Evolutionary conservation across 2,797 vertebrate genomes (phyloP), one percentile per base, ranked within the genome.

Genomic region (Sternarchorhynchus goeldii): DNA sequence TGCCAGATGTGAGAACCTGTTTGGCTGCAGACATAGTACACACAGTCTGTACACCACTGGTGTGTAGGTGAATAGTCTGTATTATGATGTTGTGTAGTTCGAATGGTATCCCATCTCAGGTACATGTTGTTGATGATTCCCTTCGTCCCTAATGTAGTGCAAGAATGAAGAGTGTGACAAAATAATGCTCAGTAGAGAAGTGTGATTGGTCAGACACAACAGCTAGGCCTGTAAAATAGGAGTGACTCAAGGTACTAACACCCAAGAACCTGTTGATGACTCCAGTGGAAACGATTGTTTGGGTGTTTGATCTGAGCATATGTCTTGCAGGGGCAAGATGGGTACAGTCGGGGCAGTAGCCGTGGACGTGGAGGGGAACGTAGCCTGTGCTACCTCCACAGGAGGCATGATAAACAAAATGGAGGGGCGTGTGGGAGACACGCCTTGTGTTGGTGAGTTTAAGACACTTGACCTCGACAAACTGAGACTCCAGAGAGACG

Each of bases 281-380:
- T 50, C 14, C 10, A 50, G 45, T n/a, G 32, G 36, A 18, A 34
- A 34, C 17, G 12, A 14, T 14, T 62, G 36, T 8, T 6, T 63
- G 62, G 56, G 20, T 71, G 16, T 71, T 16, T 64, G 4, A 25
- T 73, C 56, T 79, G 36, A 75, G 60, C 78, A 39, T 81, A 50
- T 66, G 17, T 81, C 0, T 88, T 74, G 41, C 3, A 94, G 93
- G 88, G 91, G 90, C 25, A 93, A 91, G 78, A 93, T 94, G 88
- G 94, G 95, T 86, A 96, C 94, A 7, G 94, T 97, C 0, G 95
- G 95, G 67, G 94, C 94, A 12, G 93, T 97, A 86, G 93, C 94
- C 1, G 85, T 96, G 14, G 95, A 96, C 81, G 73, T 73, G 6
- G 87, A 93, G 58, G 93, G 94, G 71, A 95, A 94, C 20, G 57